Evolutionary conservation across 37 sponge, comb jelly and placozoan species (phyloP).

Genomic region (Hexactinellida sp.): DNA sequence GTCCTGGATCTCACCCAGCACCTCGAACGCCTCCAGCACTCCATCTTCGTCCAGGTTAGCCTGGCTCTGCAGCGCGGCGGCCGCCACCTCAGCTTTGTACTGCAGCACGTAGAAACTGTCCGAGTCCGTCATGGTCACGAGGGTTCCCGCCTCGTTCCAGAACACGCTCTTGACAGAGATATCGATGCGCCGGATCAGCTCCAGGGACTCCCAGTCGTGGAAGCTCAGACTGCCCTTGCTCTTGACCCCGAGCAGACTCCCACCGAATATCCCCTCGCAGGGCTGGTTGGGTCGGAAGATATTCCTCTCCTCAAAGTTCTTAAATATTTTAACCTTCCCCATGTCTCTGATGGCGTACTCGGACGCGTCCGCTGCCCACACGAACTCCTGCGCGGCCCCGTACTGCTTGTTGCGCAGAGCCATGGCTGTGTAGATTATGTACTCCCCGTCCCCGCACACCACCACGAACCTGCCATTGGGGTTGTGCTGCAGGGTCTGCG

Average conservation of each 20-base stretch:
- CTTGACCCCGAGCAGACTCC: slow-evolving; percentile 60
- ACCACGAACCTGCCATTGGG: slow-evolving; percentile 97
- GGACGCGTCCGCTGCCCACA: slow-evolving; percentile 87
- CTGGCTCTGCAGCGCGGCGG: slow-evolving; percentile 29
- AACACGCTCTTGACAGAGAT: slow-evolving; percentile 53
- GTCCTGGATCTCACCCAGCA: slow-evolving; percentile 59
- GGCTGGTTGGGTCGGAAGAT: slow-evolving; percentile 83
- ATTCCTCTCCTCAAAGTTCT: slow-evolving; percentile 90
- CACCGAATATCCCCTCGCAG: slow-evolving; percentile 88
- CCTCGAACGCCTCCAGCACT: slow-evolving; percentile 68
- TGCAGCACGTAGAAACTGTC: slow-evolving; percentile 57
- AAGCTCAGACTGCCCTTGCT: slow-evolving; percentile 45
- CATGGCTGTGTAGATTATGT: slow-evolving; percentile 99
- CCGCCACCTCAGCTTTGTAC: slow-evolving; percentile 39
- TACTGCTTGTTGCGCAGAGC: slow-evolving; percentile 94
- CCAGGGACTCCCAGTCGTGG: slow-evolving; percentile 78
- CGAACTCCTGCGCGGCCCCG: slow-evolving; percentile 90
- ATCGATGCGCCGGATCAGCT: slow-evolving; percentile 65
- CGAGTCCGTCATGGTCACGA: slow-evolving; percentile 57
- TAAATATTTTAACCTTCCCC: slow-evolving; percentile 64
- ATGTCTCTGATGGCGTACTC: slow-evolving; percentile 40
- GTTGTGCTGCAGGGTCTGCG: slow-evolving; percentile 80
- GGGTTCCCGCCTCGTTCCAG: slow-evolving; percentile 77
- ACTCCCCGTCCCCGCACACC: slow-evolving; percentile 98
- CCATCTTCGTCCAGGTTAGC: slow-evolving; percentile 76